Base-by-base conservation (phyloP, 2,888 invertebrate genomes). In the Hemicrepidius hirtus region DNA sequence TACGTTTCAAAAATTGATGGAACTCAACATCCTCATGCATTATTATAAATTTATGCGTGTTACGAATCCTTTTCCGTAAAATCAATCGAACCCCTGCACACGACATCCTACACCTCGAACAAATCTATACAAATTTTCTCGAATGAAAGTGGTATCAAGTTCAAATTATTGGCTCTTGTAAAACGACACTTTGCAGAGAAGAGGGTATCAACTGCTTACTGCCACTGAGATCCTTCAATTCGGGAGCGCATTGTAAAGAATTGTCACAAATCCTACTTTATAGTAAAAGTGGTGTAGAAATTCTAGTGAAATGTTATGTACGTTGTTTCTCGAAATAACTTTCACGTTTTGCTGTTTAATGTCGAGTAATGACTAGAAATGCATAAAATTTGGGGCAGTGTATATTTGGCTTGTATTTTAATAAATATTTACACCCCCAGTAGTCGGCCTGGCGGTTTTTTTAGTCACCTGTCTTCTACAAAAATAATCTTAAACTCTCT, bases 261-360 rank as follows among this genome's bases (percentile, higher is more conserved):
- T 44, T 16, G 44, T 32, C 44, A 44, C 7, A 44, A 44, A 44
- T 13, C 44, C 16, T 5, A 44, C 18, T 44, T 44, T 44, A 16
- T 13, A 44, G 7, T 44, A 9, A 18, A 18, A 44, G 16, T 5
- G 18, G 6, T 9, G 6, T 44, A n/a, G n/a, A n/a, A n/a, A n/a
- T 44, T 44, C 18, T 18, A 44, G 3, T 16, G 13, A 44, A 44
- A 44, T 44, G 5, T 13, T 18, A 18, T 44, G 18, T 16, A 13
- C 44, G 16, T 44, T 44, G 44, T 44, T 32, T 32, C 44, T 44
- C 16, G 18, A 44, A 44, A 44, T 44, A 44, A 44, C 44, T 44
- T 44, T 16, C 32, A 18, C 44, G 44, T 32, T 32, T 44, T 44
- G 16, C 13, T 44, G 44, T 44, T 44, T 44, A 44, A 9, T 44